These are phyloP conservation scores for Antechinus stuartii DNA, from an alignment of 2,113 vertebrate genomes.

Conservation along the genomic window DNA sequence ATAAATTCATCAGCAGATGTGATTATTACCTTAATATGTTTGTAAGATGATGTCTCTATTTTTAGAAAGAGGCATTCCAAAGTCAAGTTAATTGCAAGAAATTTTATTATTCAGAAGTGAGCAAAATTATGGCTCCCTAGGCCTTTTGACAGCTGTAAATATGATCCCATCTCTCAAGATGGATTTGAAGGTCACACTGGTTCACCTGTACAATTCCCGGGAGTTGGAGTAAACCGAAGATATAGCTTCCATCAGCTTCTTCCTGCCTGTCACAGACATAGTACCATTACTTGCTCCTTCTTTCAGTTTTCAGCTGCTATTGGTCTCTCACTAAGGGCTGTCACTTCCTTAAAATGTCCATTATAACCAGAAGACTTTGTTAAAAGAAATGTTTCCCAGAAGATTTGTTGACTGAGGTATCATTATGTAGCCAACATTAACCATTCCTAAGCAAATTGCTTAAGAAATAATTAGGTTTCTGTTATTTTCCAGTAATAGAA, in stretches of 20 bases:
- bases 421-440: background rate
- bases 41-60: background rate
- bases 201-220: background rate
- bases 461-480: constrained; percentile 53
- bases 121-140: background rate
- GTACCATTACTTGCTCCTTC: background rate
- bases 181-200: background rate
- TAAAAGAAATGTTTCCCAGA: constrained; percentile 27
- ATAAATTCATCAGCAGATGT: constrained; percentile 6
- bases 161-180: background rate
- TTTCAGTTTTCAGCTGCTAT: constrained; percentile 40
- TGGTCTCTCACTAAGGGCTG: background rate
- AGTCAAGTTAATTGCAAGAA: constrained; percentile 22
- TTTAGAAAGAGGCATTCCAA: constrained; percentile 15
- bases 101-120: constrained; percentile 11
- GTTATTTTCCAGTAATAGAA: background rate
- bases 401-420: constrained; percentile 35
- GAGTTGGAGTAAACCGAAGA: background rate
- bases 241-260: background rate
- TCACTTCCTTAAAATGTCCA: constrained; percentile 16
- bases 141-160: background rate
- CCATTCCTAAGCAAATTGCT: constrained; percentile 30
- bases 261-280: background rate
- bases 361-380: background rate
- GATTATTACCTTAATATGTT: constrained; percentile 5